Evolutionary conservation across 2,888 invertebrate genomes (phyloP), one percentile per base, ranked within the genome.

Genomic region (Salticus scenicus): DNA sequence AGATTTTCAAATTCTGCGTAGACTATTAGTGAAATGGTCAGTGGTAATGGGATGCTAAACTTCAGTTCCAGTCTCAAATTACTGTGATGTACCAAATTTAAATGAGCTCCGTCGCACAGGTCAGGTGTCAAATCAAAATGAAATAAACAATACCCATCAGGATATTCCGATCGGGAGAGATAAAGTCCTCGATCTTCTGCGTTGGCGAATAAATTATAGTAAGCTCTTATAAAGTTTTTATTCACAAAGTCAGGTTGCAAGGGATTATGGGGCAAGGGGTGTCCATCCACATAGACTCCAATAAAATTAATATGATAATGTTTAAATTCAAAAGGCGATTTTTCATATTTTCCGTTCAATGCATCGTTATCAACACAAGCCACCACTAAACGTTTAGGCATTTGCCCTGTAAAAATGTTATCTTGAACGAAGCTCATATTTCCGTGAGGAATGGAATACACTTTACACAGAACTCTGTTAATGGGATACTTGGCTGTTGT

Each of bases 271-370:
- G 69, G 37, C n/a, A 57, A 20, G 8, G 57, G 57, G 37, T 70
- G 70, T 12, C 57, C 70, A 37, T 57, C 70, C 27, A 70, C 20
- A 10, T 77, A 77, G 0, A 77, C 70, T 0, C 41, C 77, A 0
- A 69, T 57, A 20, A 77, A 77, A 12, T 77, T 70, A 17, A 37
- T 70, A 57, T 77, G 14, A 10, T 69, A 57, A n/a, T 72, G 72
- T 24, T 64, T 79, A 41, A 64, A 72, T 20, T 79, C 79, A 41
- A 79, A 72, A 7, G 79, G 64, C 7, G 71, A 71, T 10, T 79
- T 79, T 63, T 71, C 24, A 64, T 64, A 41, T 8, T 31, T 71
- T 17, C 79, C 71, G 24, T 79, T 71, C 5, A 79, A 79, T 0
- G 79, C 71, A 31, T 72, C 64, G 41, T 71, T 79, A 47, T 64